Evolutionary conservation across 2,888 invertebrate genomes (phyloP), one percentile per base, ranked within the genome.

Genomic region (Rutpela maculata): DNA sequence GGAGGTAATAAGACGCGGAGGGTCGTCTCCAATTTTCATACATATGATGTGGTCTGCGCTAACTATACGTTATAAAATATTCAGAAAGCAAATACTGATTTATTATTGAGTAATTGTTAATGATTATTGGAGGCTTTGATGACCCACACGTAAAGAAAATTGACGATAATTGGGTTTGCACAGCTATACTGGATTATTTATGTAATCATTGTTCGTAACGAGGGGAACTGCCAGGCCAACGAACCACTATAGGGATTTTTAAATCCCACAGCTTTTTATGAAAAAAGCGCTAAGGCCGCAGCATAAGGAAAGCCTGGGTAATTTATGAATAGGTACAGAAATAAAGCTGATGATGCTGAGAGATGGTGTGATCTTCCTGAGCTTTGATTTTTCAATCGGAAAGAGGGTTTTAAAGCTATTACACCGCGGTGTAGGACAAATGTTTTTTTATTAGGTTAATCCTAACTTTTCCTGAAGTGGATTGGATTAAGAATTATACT

Each of bases 31-130:
- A 70, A 70, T 70, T 19, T 59, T 71, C 71, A 62, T 71, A 55
- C 72, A 31, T 63, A 72, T 80, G 80, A 63, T 35, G 82, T 82
- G 83, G 84, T 85, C 84, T 85, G 79, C 78, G 77, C 76, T 84
- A 82, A 79, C 79, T 81, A 82, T 79, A 79, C 77, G 78, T 83
- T 80, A 85, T 81, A 77, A 88, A 88, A 86, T 86, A 88, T 88
- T 87, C 87, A 88, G 80, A 84, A 78, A 80, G 86, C 87, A 88
- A 88, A 88, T 88, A 88, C 86, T 87, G 85, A 88, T 88, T 88
- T 87, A 88, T 88, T 88, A 88, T 88, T 88, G 85, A 88, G 85
- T 86, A 87, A 88, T 88, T 88, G 86, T 88, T 88, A 83, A 83
- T 87, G 87, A 87, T 87, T 87, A 85, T 86, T 86, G 84, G 86